phyloP scores from a whole-genome alignment of 2,113 vertebrate genomes.

The Scomber japonicus region DNA sequence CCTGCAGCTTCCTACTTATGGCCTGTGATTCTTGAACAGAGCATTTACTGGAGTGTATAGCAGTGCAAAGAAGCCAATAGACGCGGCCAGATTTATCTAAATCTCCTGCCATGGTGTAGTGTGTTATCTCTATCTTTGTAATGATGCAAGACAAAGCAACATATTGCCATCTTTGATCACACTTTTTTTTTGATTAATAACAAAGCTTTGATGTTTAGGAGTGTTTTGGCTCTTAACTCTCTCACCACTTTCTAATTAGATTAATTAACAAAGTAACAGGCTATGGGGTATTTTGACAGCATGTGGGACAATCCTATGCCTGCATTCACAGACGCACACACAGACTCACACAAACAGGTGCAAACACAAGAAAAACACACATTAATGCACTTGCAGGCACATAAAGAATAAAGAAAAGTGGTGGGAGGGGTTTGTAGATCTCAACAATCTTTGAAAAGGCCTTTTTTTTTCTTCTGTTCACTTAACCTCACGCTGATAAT shows the following conservation, averaged over 20 bases:
- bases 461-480: conserved; percentile 65
- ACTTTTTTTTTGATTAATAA: conserved; percentile 29
- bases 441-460: conserved; percentile 51
- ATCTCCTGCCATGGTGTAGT: not conserved
- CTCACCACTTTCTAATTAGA: conserved; percentile 63
- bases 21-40: conserved; percentile 38
- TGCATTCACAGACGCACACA: conserved; percentile 13
- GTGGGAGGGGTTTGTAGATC: conserved; percentile 37
- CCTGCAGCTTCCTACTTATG: not conserved
- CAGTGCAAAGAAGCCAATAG: not conserved
- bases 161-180: conserved; percentile 46
- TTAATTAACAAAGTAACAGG: conserved; percentile 56
- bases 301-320: not conserved
- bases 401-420: not conserved
- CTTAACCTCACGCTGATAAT: conserved; percentile 70
- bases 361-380: not conserved
- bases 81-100: conserved; percentile 31
- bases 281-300: conserved; percentile 42
- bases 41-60: not conserved
- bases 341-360: not conserved
- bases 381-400: not conserved
- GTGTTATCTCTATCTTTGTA: conserved; percentile 37
- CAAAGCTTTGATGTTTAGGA: conserved; percentile 63
- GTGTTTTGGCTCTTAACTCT: conserved; percentile 44
- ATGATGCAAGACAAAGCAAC: conserved; percentile 72